Evolutionary conservation across 2,888 invertebrate species (phyloP), one percentile per base, ranked within the genome.

Genomic region (Orthosia gracilis): DNA sequence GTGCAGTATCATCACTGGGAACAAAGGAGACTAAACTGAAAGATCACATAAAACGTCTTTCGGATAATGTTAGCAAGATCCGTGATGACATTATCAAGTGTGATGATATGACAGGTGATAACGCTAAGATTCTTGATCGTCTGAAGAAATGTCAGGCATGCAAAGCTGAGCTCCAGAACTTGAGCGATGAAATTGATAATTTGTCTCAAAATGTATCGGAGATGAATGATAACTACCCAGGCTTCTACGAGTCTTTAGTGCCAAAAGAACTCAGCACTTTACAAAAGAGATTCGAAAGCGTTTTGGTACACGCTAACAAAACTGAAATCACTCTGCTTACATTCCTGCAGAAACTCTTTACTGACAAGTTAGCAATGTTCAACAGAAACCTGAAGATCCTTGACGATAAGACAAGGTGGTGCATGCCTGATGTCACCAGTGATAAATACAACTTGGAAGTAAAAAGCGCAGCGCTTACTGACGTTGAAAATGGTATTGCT

Each of bases 401-500:
- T 83, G 98, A 98, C 80, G 99, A 99, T 90, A 99, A 99, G 93
- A 97, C 99, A 1, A 97, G 97, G 18, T 99, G 99, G 99, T 99
- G 99, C 92, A 97, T 98, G 89, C 98, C 99, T 0, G 99, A 99
- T 90, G 97, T 98, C 1, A 97, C 98, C 50, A 99, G 98, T 89
- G 99, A 99, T 90, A 98, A 98, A 91, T 99, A 99, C 91, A 99
- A 99, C 91, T 97, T 99, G 47, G 99, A 99, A 96, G 98, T 99
- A 0, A 99, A 99, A 94, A 97, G 98, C 87, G 97, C 98, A 1
- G 98, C 98, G 0, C 92, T 99, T 52, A 96, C 96, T 74, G 98
- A 99, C 80, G 98, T 98, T 3, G 97, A 98, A 91, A 97, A 97
- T 79, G 98, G 98, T 31, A 97, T 98, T 55, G 94, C 95, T 31